A percentile compares a stretch with the other conserved stretches of the same genome.
Evolutionary conservation across 2,797 vertebrate genomes (phyloP).

Genomic region (Poecilia picta): DNA sequence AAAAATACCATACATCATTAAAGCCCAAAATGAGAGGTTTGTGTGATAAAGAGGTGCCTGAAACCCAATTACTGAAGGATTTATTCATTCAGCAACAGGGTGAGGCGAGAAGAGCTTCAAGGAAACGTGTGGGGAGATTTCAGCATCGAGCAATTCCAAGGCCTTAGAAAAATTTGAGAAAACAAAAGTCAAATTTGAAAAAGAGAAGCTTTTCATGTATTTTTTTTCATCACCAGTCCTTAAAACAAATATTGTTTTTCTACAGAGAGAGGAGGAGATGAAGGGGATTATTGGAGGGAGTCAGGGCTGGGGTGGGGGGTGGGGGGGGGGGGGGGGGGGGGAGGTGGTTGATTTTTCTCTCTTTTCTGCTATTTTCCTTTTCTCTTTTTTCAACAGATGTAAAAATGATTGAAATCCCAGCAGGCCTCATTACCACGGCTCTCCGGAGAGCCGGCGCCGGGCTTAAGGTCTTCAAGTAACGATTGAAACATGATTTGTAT

Average conservation of each 20-base stretch:
- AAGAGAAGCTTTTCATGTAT: constrained; percentile 42
- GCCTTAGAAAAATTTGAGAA: constrained; percentile 64
- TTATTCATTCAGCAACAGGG: constrained; percentile 77
- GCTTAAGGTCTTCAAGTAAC: constrained; percentile 89
- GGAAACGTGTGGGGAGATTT: constrained; percentile 68
- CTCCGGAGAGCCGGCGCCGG: constrained; percentile 76
- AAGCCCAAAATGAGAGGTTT: constrained; percentile 52
- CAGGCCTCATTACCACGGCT: constrained; percentile 91
- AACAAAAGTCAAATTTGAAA: constrained; percentile 65
- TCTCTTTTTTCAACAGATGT: constrained; percentile 82
- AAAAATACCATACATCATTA: constrained; percentile 29
- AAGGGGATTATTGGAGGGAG: not conserved
- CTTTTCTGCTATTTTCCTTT: constrained; percentile 61
- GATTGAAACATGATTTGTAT: constrained; percentile 96
- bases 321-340: not conserved
- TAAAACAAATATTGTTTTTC: constrained; percentile 78
- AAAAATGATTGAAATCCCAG: constrained; percentile 91
- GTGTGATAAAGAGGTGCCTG: constrained; percentile 77
- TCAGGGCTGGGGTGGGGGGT: not conserved
- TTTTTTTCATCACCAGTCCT: constrained; percentile 79
- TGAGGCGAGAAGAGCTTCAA: constrained; percentile 42
- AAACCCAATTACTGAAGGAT: constrained; percentile 80
- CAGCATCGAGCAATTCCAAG: constrained; percentile 73
- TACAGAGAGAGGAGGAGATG: constrained; percentile 8
- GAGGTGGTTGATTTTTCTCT: constrained; percentile 69